Percentiles rank a stretch among this genome's conserved stretches.
Evolutionary conservation across 1,140 invertebrate species (phyloP).

Genomic region (Diploscapter pachys): DNA sequence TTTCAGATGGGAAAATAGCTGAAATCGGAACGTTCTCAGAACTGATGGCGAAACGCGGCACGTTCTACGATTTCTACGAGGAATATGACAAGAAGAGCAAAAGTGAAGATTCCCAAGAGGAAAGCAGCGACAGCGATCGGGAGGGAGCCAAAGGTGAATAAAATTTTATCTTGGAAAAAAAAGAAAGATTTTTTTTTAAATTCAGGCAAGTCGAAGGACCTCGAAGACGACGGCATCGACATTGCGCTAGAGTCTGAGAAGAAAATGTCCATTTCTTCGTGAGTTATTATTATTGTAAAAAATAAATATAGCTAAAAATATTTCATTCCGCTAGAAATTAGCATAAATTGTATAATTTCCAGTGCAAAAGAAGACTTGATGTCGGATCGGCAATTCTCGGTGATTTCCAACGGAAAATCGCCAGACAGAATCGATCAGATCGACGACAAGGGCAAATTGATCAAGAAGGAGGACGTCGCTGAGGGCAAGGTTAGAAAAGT

Average conservation of each 20-base stretch:
- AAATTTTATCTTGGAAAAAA: too few species aligned
- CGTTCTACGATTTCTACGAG: slow-evolving; percentile 37
- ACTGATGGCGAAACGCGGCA: slow-evolving; percentile 25
- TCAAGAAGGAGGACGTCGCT: slow-evolving; percentile 39
- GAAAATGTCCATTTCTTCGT: neutral
- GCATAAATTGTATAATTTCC: too few species aligned
- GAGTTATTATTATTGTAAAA: neutral
- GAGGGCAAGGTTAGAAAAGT: slow-evolving; percentile 24
- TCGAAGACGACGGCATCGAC: neutral
- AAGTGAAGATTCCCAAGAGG: neutral
- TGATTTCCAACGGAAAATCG: neutral
- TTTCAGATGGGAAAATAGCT: slow-evolving; percentile 32
- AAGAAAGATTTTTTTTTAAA: too few species aligned
- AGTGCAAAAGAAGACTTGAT: too few species aligned
- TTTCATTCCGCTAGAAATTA: too few species aligned
- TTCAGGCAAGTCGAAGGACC: neutral
- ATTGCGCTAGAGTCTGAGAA: too few species aligned
- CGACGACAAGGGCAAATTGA: slow-evolving; percentile 25
- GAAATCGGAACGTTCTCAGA: slow-evolving; percentile 32
- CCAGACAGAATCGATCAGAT: neutral
- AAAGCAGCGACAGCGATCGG: neutral
- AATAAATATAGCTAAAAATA: too few species aligned
- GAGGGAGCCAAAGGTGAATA: too few species aligned
- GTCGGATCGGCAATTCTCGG: too few species aligned
- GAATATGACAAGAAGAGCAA: slow-evolving; percentile 29